Conservation (phyloP, 2,888 invertebrate species). For the Octodonta nipae region DNA sequence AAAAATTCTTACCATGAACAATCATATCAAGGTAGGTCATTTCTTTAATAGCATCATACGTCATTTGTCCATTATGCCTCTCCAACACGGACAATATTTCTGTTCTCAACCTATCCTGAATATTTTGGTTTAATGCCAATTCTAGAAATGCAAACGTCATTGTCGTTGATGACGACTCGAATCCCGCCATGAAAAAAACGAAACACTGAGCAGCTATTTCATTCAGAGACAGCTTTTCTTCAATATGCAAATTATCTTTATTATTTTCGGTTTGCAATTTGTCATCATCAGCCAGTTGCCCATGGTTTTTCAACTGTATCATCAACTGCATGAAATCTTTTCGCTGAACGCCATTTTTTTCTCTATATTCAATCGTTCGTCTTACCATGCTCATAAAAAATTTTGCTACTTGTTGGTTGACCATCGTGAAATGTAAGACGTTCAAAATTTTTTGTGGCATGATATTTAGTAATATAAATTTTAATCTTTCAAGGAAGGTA, state of each 20-base stretch:
- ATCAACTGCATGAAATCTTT: slow-evolving; percentile 44
- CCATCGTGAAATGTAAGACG: slow-evolving; percentile 1
- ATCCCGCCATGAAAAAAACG: slow-evolving; percentile 20
- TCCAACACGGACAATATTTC: slow-evolving; percentile 16
- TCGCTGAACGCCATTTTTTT: slow-evolving; percentile 33
- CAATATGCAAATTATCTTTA: not conserved
- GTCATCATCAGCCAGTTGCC: slow-evolving; percentile 15
- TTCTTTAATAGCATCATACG: slow-evolving; percentile 18
- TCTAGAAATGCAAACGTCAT: slow-evolving; percentile 20
- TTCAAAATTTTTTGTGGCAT: not conserved
- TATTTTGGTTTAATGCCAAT: slow-evolving; percentile 15
- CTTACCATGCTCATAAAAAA: slow-evolving; percentile 6
- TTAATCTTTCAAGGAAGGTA: not conserved
- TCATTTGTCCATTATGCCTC: slow-evolving; percentile 15
- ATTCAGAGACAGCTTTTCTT: slow-evolving; percentile 7
- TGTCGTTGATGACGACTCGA: slow-evolving; percentile 20
- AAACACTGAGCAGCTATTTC: slow-evolving; percentile 14
- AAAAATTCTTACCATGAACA: slow-evolving; percentile 13
- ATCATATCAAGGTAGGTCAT: slow-evolving; percentile 20
- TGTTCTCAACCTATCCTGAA: slow-evolving; percentile 17
- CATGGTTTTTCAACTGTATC: slow-evolving; percentile 36
- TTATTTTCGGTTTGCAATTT: slow-evolving; percentile 9
- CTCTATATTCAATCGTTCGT: slow-evolving; percentile 34
- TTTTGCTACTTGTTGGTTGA: slow-evolving; percentile 1
- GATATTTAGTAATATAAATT: not conserved